Evolutionary conservation across 2,797 vertebrate genomes (phyloP), one percentile per base, ranked within the genome.

Genomic region (Pteronotus mesoamericanus): DNA sequence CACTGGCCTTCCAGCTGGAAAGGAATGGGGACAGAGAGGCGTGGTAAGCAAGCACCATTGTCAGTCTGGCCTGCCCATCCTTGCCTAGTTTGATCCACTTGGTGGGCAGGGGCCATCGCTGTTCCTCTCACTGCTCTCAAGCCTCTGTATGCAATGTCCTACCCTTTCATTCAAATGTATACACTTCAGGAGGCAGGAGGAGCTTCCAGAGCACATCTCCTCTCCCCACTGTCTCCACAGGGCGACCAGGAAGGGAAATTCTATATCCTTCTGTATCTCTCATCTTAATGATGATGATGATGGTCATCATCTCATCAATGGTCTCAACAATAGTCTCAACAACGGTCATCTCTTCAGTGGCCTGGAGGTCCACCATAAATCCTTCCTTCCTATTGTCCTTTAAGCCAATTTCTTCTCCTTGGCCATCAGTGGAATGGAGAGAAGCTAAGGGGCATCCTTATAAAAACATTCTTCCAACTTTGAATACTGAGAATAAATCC

Each of bases 1-100:
- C 99, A 99, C 97, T 99, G 99, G 72, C 93, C 96, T 97, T 99
- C 99, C 98, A 99, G 94, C 99, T 99, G 96, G 19, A 85, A 75
- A 9, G 44, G 78, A n/a, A 55, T 22, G 77, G 32, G 75, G 22
- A 44, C 34, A 72, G 57, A 75, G 3, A n/a, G 39, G 18, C 34
- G 79, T 44, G 77, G 77, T 14, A 74, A 92, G 22, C 22, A 16
- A 29, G 19, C 8, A 11, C 9, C 46, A 12, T 0, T 0, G 1
- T 8, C 22, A 18, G 55, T 57, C 83, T 24, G 57, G 21, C 32
- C 55, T 44, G 5, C 14, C 22, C 0, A 0, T 22, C 59, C 24
- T 57, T 26, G 9, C 53, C 44, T 0, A 34, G 39, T 68, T 85
- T 77, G 53, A 26, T 48, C 26, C 4, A 7, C n/a, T 0, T 10